Evolutionary conservation across 2,888 invertebrate genomes (phyloP).

Genomic region (Caenorhabditis drosophilae): DNA sequence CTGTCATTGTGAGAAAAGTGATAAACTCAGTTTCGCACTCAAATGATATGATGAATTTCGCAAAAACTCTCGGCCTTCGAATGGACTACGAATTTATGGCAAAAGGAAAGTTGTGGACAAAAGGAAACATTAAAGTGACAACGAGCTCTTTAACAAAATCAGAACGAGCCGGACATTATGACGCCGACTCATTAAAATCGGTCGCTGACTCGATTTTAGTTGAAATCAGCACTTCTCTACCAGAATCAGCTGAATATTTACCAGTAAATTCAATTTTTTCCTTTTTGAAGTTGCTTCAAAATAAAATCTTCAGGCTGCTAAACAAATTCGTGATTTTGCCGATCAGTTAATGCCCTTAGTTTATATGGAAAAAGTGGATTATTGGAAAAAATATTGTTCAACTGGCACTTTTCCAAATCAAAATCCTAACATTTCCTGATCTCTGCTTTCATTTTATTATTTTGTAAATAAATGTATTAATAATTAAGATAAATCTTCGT

Average conservation of each 20-base stretch:
- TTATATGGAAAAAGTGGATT: conserved; percentile 53
- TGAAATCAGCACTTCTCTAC: conserved; percentile 46
- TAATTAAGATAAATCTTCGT: too few relatives aligned
- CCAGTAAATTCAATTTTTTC: conserved; percentile 10
- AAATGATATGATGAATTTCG: conserved; percentile 53
- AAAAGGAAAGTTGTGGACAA: conserved; percentile 50
- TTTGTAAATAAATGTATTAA: too few relatives aligned
- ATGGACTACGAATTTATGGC: conserved; percentile 57
- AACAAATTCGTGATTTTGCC: conserved; percentile 45
- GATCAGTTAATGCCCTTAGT: conserved; percentile 51
- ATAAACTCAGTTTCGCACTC: conserved; percentile 48
- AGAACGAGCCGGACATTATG: conserved; percentile 30
- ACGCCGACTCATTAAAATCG: conserved; percentile 23
- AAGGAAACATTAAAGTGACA: conserved; percentile 45
- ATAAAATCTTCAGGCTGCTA: conserved; percentile 34
- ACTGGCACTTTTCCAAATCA: conserved; percentile 4
- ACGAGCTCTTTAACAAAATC: conserved; percentile 28
- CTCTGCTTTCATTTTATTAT: too few relatives aligned
- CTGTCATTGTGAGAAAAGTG: conserved; percentile 53
- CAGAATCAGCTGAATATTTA: conserved; percentile 48
- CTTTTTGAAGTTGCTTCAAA: not conserved
- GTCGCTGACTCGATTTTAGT: conserved; percentile 42
- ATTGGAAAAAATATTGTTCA: conserved; percentile 40
- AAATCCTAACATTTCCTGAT: too few relatives aligned
- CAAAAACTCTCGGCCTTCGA: conserved; percentile 50